Conservation (phyloP, 2,113 vertebrate genomes). For the Arvicanthis niloticus region DNA sequence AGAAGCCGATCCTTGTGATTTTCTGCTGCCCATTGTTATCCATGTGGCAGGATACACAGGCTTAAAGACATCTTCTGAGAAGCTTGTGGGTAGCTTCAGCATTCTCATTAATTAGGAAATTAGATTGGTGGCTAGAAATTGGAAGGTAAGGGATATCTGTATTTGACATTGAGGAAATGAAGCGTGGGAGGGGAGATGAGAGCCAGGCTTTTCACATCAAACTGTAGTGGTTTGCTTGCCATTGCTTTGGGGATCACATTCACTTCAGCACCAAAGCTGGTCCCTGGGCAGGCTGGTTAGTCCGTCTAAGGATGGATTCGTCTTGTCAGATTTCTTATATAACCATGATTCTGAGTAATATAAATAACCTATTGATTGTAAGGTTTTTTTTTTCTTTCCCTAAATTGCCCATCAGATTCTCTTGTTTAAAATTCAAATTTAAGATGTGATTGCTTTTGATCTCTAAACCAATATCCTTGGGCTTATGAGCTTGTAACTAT, state of each 20-base stretch:
- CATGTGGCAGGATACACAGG: conserved; percentile 28
- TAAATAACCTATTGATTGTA: conserved; percentile 70
- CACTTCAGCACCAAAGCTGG: conserved; percentile 63
- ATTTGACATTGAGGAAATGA: conserved; percentile 76
- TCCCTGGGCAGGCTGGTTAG: background rate
- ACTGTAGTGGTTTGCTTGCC: conserved; percentile 48
- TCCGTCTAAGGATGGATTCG: conserved; percentile 30
- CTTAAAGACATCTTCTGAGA: conserved; percentile 19
- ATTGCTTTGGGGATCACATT: conserved; percentile 70
- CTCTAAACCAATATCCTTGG: conserved; percentile 46
- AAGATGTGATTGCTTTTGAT: conserved; percentile 57
- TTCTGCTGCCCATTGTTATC: conserved; percentile 21
- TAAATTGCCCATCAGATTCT: conserved; percentile 22
- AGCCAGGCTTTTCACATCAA: conserved; percentile 66
- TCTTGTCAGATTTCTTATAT: conserved; percentile 66
- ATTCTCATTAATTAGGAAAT: conserved; percentile 77
- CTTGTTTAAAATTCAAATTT: conserved; percentile 63
- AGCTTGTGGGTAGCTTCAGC: conserved; percentile 67
- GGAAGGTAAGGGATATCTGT: conserved; percentile 54
- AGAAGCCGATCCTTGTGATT: conserved; percentile 32
- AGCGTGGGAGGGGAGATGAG: conserved; percentile 51
- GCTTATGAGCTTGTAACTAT: conserved; percentile 42
- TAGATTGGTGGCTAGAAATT: conserved; percentile 43
- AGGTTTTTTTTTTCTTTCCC: background rate
- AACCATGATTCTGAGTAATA: conserved; percentile 61